Evolutionary conservation across 2,113 vertebrate species (phyloP), one percentile per base, ranked within the genome.

Genomic region (Tragelaphus imberbis): DNA sequence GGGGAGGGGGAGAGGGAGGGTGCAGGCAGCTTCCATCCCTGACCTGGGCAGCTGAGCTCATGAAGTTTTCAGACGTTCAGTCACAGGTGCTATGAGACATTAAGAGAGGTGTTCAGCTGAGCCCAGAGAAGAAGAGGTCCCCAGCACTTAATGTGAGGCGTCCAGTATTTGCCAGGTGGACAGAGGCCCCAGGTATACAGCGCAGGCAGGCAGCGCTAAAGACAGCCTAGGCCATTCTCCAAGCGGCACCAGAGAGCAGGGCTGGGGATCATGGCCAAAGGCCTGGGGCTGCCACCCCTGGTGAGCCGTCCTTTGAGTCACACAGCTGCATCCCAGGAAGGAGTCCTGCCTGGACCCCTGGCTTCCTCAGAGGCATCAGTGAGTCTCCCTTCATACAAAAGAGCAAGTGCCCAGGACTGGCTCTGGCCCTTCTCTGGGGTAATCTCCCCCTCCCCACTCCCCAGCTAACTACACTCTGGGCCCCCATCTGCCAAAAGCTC

Each of bases 321-420:
- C 0, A 16, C 13, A 28, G 40, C 80, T 13, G 23, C 28, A 16
- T 36, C 59, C 51, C 21, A 36, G n/a, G 61, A 33, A 36, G 55
- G 71, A 30, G 6, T 47, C 80, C 65, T 61, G 65, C 51, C 23
- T 90, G 59, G 59, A 36, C 6, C 61, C 68, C 56, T 59, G 23
- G 79, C 28, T 49, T 25, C 58, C 51, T 2, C 2, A 3, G 53
- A 19, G 7, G 14, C 82, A 7, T 17, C 36, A 84, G 33, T 25
- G 0, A 5, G 0, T 36, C 36, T 68, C 14, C 71, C 33, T 51
- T 65, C 27, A 13, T 17, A 6, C 25, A 7, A 8, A 56, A 13
- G 19, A 84, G 28, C 25, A 79, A n/a, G 56, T 3, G 17, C 56
- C 28, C 2, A 7, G 19, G 40, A 51, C 84, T 12, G 53, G 30